Evolutionary conservation across 2,797 vertebrate species (phyloP).

Genomic region (Rhinella marina): DNA sequence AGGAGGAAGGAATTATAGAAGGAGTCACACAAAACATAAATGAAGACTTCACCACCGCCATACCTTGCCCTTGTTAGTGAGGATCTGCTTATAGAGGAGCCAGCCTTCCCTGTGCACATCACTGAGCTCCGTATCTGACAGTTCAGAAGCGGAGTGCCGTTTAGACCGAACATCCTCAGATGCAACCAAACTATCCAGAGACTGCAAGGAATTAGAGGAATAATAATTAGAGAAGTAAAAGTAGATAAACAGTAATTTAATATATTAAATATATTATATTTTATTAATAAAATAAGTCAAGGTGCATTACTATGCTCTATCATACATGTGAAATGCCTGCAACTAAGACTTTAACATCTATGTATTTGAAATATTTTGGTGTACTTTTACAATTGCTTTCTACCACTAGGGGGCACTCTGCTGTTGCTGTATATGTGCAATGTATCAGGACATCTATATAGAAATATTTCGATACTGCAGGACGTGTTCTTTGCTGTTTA

Average conservation of each 20-base stretch:
- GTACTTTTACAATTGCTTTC: not conserved
- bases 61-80: constrained; percentile 98
- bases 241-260: too few species aligned
- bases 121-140: constrained; percentile 87
- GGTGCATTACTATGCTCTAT: not conserved
- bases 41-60: not conserved
- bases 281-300: too few species aligned
- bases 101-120: constrained; percentile 92
- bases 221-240: too few species aligned
- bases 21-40: not conserved
- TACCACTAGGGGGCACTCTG: not conserved
- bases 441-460: not conserved
- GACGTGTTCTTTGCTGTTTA: not conserved
- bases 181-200: constrained; percentile 87
- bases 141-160: constrained; percentile 92
- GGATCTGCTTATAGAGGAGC: constrained; percentile 96
- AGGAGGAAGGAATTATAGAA: not conserved
- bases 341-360: not conserved
- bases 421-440: not conserved
- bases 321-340: not conserved
- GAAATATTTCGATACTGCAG: not conserved
- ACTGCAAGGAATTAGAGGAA: constrained; percentile 73
- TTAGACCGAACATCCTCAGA: constrained; percentile 90
- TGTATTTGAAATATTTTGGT: too few species aligned
- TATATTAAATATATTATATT: too few species aligned